phyloP scores from a whole-genome alignment of 2,113 vertebrate species.

The Rattus norvegicus region DNA sequence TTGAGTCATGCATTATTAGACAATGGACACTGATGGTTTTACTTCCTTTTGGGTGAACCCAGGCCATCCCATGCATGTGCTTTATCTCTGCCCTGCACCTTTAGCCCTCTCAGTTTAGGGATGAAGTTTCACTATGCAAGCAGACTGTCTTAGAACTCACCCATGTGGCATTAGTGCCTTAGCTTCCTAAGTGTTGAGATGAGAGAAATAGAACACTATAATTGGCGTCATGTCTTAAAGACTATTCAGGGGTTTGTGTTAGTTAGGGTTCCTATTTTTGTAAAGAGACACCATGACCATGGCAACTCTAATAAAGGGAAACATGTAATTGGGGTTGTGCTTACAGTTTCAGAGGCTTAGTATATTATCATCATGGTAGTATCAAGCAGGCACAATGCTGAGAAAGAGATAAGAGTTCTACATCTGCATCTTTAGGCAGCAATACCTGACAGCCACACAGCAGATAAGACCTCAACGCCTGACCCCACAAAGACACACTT shows the following conservation, averaged over 20 bases:
- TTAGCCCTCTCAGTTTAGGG: background rate
- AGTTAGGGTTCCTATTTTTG: background rate
- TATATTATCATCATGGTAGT: background rate
- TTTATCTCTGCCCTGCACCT: background rate
- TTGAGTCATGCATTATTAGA: background rate
- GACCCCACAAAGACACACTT: background rate
- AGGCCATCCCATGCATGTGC: background rate
- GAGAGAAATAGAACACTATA: background rate
- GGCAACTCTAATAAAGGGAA: background rate
- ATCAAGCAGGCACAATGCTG: background rate
- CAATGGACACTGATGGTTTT: background rate
- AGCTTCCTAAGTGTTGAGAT: background rate
- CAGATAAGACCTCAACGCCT: background rate
- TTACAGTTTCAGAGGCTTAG: background rate
- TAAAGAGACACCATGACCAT: background rate
- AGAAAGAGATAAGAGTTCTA: background rate
- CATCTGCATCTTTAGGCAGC: background rate
- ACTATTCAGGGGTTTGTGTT: background rate
- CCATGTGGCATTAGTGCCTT: background rate
- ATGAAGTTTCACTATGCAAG: background rate
- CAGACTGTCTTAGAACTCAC: background rate
- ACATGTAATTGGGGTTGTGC: background rate
- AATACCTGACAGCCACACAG: background rate
- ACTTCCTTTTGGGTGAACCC: background rate
- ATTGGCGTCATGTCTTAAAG: background rate